Conservation (phyloP, 2,888 invertebrate genomes). For the Cheilosia scutellata region DNA sequence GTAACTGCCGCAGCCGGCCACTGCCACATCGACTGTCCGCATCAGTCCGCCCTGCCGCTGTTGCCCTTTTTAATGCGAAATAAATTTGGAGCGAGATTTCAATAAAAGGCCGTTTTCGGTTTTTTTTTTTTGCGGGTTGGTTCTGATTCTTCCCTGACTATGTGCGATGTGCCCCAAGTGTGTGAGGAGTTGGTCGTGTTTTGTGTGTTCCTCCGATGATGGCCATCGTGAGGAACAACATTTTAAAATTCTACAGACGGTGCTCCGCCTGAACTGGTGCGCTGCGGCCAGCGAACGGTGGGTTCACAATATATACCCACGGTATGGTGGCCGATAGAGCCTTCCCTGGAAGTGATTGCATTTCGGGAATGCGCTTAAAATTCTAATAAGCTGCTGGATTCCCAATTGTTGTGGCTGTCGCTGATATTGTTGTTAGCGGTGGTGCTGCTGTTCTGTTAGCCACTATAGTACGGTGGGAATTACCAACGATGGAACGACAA, state of each 20-base stretch:
- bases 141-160: background rate
- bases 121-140: background rate
- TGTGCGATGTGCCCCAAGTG: slow-evolving; percentile 15
- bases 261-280: slow-evolving; percentile 31
- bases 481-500: slow-evolving; percentile 50
- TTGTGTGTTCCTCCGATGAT: slow-evolving; percentile 30
- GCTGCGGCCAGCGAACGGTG: slow-evolving; percentile 41
- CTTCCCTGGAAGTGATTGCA: slow-evolving; percentile 75
- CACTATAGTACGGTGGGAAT: slow-evolving; percentile 60
- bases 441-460: slow-evolving; percentile 21
- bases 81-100: slow-evolving; percentile 76
- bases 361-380: slow-evolving; percentile 76
- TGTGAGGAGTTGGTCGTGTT: slow-evolving; percentile 22
- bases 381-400: slow-evolving; percentile 73
- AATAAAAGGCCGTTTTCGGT: slow-evolving; percentile 62
- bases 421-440: slow-evolving; percentile 44
- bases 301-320: slow-evolving; percentile 37
- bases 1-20: slow-evolving; percentile 56
- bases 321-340: slow-evolving; percentile 43
- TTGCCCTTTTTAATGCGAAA: slow-evolving; percentile 65
- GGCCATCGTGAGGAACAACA: slow-evolving; percentile 57
- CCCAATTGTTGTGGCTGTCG: slow-evolving; percentile 54
- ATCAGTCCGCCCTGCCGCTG: slow-evolving; percentile 1
- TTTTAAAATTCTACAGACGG: slow-evolving; percentile 71
- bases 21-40: slow-evolving; percentile 17